Percentiles rank a stretch among this genome's conserved stretches.
Evolutionary conservation across 2,113 vertebrate genomes (phyloP).

Genomic region (Bostrychus sinensis): DNA sequence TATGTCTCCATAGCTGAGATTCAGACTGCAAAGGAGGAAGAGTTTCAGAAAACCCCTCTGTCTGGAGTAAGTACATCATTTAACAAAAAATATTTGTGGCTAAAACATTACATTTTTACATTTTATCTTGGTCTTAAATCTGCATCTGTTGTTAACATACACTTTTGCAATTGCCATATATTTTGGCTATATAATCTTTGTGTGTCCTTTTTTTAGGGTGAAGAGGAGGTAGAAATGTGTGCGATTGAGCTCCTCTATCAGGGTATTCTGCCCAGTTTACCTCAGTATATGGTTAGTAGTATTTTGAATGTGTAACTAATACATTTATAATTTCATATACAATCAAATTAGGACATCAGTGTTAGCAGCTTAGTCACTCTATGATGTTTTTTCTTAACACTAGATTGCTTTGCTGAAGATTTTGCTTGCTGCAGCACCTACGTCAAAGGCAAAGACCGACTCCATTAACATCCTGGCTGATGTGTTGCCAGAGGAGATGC

Average conservation of each 20-base stretch:
- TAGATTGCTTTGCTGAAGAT: slow-evolving; percentile 98
- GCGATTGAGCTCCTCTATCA: slow-evolving; percentile 94
- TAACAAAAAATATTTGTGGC: not conserved
- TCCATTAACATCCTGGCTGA: slow-evolving; percentile 99
- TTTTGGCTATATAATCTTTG: slow-evolving; percentile 19
- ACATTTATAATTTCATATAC: not conserved
- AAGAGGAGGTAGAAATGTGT: slow-evolving; percentile 93
- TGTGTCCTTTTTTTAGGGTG: slow-evolving; percentile 79
- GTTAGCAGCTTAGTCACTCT: not conserved
- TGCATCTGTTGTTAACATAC: not conserved
- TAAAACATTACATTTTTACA: not conserved
- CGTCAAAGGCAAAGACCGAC: slow-evolving; percentile 98
- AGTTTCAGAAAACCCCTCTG: slow-evolving; percentile 93
- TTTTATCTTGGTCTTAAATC: not conserved
- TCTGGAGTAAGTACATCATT: slow-evolving; percentile 84
- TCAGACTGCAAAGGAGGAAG: slow-evolving; percentile 93
- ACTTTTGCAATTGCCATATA: no score
- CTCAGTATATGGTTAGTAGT: slow-evolving; percentile 97
- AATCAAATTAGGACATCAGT: not conserved
- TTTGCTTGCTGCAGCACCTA: slow-evolving; percentile 94
- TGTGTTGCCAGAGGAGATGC: slow-evolving; percentile 97
- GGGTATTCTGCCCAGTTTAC: slow-evolving; percentile 94
- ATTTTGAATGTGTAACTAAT: no score
- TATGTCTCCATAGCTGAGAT: slow-evolving; percentile 95
- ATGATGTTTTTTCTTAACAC: not conserved